These are phyloP conservation scores for Meleagris gallopavo DNA, from an alignment of 2,113 vertebrate species.

Conservation along the genomic window DNA sequence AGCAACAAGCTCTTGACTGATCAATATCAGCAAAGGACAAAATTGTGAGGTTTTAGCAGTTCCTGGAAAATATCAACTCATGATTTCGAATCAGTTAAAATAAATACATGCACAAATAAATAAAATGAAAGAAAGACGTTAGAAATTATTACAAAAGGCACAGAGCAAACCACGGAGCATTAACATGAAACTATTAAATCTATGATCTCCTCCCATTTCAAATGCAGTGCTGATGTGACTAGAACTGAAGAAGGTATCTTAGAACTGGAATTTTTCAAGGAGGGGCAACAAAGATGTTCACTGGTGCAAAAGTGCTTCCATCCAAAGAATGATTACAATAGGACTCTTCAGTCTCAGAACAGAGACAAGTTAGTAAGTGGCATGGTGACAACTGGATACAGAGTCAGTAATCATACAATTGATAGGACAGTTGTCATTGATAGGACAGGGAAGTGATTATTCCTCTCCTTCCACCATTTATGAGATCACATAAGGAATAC, in stretches of 20 bases:
- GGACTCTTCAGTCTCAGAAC: background rate
- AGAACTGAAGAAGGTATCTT: background rate
- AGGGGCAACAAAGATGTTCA: background rate
- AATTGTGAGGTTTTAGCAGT: accelerated
- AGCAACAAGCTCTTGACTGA: background rate
- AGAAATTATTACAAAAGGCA: background rate
- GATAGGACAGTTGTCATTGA: background rate
- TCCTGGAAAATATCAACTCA: background rate
- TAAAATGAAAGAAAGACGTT: background rate
- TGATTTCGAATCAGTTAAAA: background rate
- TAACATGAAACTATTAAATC: background rate
- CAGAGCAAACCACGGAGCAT: background rate
- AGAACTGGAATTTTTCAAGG: background rate
- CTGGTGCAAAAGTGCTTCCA: background rate
- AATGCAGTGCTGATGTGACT: background rate
- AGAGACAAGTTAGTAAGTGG: background rate
- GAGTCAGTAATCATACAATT: background rate
- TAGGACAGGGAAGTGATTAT: background rate
- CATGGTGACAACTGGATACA: background rate
- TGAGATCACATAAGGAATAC: background rate
- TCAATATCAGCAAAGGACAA: background rate
- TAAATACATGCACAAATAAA: no score
- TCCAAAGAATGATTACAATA: background rate
- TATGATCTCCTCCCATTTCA: background rate
- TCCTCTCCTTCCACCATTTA: background rate